phyloP scores from a whole-genome alignment of 2,888 invertebrate genomes.

The Nomada ruficornis region DNA sequence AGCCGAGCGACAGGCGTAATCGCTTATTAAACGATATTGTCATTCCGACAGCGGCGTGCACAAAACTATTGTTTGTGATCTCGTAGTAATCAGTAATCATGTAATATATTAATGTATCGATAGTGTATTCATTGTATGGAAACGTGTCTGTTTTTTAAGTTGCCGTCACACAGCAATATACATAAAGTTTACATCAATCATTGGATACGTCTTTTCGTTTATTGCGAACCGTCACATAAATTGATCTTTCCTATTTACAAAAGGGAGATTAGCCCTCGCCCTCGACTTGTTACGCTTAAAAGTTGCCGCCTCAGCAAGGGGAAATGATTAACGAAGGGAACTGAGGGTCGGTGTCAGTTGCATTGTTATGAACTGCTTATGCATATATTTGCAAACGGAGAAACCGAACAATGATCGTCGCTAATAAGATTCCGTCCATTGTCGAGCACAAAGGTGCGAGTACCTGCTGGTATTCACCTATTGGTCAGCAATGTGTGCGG shows the following conservation, averaged over 20 bases:
- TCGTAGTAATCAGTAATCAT: constrained; percentile 71
- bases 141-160: constrained; percentile 70
- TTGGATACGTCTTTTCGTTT: constrained; percentile 20
- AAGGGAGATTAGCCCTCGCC: neutral
- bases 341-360: neutral
- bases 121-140: constrained; percentile 64
- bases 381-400: neutral
- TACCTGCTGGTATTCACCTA: constrained; percentile 53
- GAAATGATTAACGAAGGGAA: neutral
- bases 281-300: neutral
- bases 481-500: constrained; percentile 63
- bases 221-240: neutral
- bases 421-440: constrained; percentile 55
- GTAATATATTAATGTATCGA: constrained; percentile 68
- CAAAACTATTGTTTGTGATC: constrained; percentile 77
- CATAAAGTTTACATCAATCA: constrained; percentile 61
- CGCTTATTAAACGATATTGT: constrained; percentile 72
- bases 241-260: neutral
- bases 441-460: constrained; percentile 42
- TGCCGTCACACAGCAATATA: constrained; percentile 64
- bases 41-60: constrained; percentile 76
- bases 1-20: constrained; percentile 68
- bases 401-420: constrained; percentile 44
- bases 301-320: neutral
- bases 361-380: neutral